Percentiles rank a stretch among this genome's conserved stretches.
Conservation (phyloP, 2,888 invertebrate genomes). For the Tenthredo livida region DNA sequence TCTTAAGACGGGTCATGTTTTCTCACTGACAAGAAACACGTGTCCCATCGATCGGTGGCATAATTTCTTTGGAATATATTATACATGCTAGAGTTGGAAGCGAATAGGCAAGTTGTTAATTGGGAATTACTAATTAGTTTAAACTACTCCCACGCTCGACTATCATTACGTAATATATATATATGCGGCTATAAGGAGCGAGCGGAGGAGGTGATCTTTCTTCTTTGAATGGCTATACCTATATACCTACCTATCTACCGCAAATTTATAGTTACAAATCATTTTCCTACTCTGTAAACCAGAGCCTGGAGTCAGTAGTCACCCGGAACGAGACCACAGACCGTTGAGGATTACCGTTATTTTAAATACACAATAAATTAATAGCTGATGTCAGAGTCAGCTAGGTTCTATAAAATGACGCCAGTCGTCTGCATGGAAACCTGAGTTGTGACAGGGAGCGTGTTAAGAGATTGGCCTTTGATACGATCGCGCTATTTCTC, state of each 20-base stretch:
- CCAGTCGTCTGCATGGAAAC: neutral
- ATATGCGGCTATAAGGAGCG: neutral
- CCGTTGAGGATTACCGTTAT: conserved; percentile 48
- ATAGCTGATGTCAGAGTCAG: conserved; percentile 16
- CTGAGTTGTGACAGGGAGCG: conserved; percentile 47
- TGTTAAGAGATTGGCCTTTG: conserved; percentile 51
- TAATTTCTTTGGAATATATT: conserved; percentile 40
- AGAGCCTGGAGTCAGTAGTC: conserved; percentile 25
- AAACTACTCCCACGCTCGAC: conserved; percentile 14
- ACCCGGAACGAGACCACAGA: conserved; percentile 47
- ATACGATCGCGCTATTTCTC: conserved; percentile 43
- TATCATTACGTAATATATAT: neutral
- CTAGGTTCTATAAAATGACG: conserved; percentile 31
- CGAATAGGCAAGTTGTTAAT: conserved; percentile 33
- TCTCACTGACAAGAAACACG: conserved; percentile 44
- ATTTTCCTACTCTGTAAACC: conserved; percentile 50
- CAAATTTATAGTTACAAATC: conserved; percentile 5
- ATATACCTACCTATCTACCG: neutral
- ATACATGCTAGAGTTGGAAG: neutral
- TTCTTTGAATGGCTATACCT: neutral
- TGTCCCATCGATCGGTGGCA: conserved; percentile 33
- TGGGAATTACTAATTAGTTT: conserved; percentile 25
- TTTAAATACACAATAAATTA: conserved; percentile 49
- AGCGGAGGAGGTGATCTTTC: conserved; percentile 22
- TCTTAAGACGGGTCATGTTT: conserved; percentile 36